Conservation (phyloP, 2,797 vertebrate species). For the Aulostomus chinensis region DNA sequence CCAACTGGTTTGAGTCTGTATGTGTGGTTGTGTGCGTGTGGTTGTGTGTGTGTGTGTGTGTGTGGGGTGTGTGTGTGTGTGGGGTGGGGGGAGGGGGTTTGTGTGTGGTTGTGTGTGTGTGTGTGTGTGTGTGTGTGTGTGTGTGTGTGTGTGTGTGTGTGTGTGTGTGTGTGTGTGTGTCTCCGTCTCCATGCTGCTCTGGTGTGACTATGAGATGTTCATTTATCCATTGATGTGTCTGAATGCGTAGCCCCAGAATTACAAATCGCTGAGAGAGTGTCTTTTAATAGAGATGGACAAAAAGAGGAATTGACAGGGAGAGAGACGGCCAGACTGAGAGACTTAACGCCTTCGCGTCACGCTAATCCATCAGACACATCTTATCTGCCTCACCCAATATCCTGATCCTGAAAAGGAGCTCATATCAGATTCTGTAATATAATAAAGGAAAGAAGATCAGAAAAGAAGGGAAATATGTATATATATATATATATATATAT, state of each 20-base stretch:
- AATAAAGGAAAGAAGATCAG: no score
- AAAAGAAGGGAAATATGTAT: no score
- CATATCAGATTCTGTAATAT: constrained; percentile 52
- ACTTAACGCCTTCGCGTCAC: constrained; percentile 53
- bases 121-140: constrained; percentile 1
- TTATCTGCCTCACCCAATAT: constrained; percentile 67
- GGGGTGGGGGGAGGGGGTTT: background rate
- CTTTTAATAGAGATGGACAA: constrained; percentile 59
- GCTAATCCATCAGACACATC: constrained; percentile 65
- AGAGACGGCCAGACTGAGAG: constrained; percentile 42
- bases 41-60: background rate
- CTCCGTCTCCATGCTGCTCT: background rate
- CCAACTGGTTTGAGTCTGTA: constrained; percentile 15
- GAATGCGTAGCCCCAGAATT: constrained; percentile 15
- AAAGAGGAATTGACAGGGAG: constrained; percentile 37
- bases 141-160: background rate
- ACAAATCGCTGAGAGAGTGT: constrained; percentile 49
- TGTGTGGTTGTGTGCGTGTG: constrained; percentile 1
- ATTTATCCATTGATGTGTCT: constrained; percentile 53
- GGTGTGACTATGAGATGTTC: constrained; percentile 30
- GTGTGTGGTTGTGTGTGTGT: background rate
- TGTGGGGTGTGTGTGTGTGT: no score
- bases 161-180: background rate
- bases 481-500: no score
- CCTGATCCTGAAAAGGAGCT: constrained; percentile 53